These are phyloP conservation scores for Microdon myrmicae DNA, from an alignment of 2,888 invertebrate species.

Conservation along the genomic window DNA sequence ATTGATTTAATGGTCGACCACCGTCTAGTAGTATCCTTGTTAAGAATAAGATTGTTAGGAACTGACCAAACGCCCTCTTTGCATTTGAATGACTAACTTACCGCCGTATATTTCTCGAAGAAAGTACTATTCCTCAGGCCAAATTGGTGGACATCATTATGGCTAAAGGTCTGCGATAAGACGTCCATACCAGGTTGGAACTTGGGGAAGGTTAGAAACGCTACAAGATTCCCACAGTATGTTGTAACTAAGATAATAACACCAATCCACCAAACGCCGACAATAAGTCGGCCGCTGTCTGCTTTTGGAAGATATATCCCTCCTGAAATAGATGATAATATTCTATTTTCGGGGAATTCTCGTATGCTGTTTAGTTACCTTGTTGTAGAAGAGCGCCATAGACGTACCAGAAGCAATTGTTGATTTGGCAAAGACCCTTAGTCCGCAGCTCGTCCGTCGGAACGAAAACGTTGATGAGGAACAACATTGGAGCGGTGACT, in stretches of 20 bases:
- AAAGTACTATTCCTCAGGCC: conserved; percentile 80
- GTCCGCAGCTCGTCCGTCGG: conserved; percentile 67
- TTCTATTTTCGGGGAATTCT: too few species aligned
- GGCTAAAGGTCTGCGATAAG: conserved; percentile 65
- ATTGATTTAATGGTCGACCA: not conserved
- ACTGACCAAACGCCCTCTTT: too few species aligned
- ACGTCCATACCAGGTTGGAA: conserved; percentile 64
- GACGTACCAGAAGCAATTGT: conserved; percentile 73
- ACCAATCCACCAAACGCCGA: conserved; percentile 93
- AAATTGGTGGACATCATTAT: conserved; percentile 75
- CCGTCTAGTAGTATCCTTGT: too few species aligned
- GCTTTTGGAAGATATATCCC: conserved; percentile 87
- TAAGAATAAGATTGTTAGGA: too few species aligned
- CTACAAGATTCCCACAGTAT: conserved; percentile 91
- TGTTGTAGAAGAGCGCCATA: conserved; percentile 92
- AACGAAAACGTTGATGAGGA: conserved; percentile 77
- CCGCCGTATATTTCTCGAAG: conserved; percentile 74
- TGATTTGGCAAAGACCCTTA: conserved; percentile 67
- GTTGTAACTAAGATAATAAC: conserved; percentile 90
- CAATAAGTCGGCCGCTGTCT: conserved; percentile 85
- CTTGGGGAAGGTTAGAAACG: conserved; percentile 91
- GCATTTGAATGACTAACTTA: conserved; percentile 57
- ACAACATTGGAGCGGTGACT: conserved; percentile 82
- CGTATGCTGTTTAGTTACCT: too few species aligned
- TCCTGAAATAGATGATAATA: conserved; percentile 68